Base-by-base conservation (phyloP, 1,140 invertebrate genomes). In the Philopotamus ludificatus region DNA sequence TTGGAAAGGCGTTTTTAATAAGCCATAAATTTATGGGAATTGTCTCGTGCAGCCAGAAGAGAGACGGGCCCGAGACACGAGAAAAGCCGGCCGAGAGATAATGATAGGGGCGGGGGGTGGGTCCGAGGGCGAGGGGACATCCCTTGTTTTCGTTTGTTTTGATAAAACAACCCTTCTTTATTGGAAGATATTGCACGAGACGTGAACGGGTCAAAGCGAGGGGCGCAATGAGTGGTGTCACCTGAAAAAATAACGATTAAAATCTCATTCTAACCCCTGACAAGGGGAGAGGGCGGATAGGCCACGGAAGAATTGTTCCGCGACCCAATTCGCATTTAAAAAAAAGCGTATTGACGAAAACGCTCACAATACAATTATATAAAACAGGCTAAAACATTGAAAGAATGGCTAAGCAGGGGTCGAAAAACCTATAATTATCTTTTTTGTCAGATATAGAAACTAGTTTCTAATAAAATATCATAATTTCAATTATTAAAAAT, bases 21-120 rank as follows among this genome's bases (percentile, higher is more conserved):
- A 59, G 63, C 47, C 47, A 65, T 65, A 65, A 65, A 65, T 65
- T 60, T 65, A 65, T 65, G 47, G 44, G 49, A 53, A 59, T 59
- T 51, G 63, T 65, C 63, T 65, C 22, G 42, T 51, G 49, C 55
- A 60, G 63, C 22, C 15, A 28, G 16, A 34, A 15, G 23, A 25
- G 41, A 65, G 53, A 57, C 44, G 45, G 53, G 21, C 23, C 26
- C 45, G 42, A 59, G 39, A 15, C 45, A 16, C 4, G 45, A 47
- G 58, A 47, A n/a, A n/a, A 12, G 28, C 28, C 12, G 26, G 18
- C n/a, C 18, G 54, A 21, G 21, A 21, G 54, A 41, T 57, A 57
- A 57, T 57, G 54, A 57, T 26, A 26, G 18, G 50, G 23, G 9
- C 4, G 23, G 23, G 22, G 50, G 1, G 50, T 53, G 23, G 1